Evolutionary conservation across 1,140 invertebrate species (phyloP), one percentile per base, ranked within the genome.

Genomic region (Radopholus similis): DNA sequence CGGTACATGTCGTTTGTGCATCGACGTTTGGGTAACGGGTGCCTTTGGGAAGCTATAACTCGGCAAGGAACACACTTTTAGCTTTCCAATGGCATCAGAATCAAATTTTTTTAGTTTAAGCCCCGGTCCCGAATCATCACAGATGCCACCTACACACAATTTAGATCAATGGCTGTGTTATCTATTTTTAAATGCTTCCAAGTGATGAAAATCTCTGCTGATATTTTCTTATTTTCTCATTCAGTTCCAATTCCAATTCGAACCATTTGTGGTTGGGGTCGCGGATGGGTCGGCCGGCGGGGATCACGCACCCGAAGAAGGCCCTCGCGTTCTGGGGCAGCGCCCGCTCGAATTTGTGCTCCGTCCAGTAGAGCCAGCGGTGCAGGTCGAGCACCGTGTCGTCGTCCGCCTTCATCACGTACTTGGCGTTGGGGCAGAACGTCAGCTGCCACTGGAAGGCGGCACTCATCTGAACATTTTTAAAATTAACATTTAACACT

Each of bases 351-450:
- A 66, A 66, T 51, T 32, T 47, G 30, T 32, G 34, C 15, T 71
- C 51, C 9, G 59, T 60, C 65, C 65, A 70, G 55, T 53, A 44
- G 26, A 35, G 4, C 5, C 56, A 34, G 18, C 68, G 66, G 8
- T 66, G 30, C 15, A 70, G 35, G 35, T 70, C 42, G 0, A 70
- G 51, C 26, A 70, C 54, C 23, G 68, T 56, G 47, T 70, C 68
- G 32, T 70, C 68, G 51, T 70, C 68, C 21, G 66, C 59, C 58
- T 70, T 70, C 37, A 70, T 47, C 5, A 70, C 30, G 42, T 44
- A 70, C 37, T 53, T 38, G 28, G 66, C 68, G 35, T 51, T n/a
- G 1, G 35, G 21, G 37, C 68, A 70, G 28, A 71, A 71, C 30
- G 53, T 15, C 38, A 56, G 53, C 30, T 70, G 65, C 65, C 65